phyloP scores from a whole-genome alignment of 2,797 vertebrate species.

The Euthynnus affinis region DNA sequence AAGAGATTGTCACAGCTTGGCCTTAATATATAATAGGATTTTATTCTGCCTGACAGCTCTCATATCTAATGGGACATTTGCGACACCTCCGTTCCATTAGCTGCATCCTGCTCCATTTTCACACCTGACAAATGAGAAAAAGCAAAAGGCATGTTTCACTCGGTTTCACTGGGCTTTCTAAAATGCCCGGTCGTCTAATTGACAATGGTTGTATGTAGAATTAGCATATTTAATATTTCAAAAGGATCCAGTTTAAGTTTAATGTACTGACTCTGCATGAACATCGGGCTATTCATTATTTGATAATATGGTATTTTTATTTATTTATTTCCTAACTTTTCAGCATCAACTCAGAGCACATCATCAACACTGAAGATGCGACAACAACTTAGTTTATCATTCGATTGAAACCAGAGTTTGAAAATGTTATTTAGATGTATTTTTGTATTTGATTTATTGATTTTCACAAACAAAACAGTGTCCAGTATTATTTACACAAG shows the following conservation, averaged over 20 bases:
- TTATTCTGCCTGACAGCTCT: conserved; percentile 46
- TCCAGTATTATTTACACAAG: no score
- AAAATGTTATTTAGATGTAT: not conserved
- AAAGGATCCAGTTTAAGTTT: not conserved
- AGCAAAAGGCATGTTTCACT: not conserved
- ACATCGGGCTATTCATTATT: no score
- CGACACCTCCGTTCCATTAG: conserved; percentile 53
- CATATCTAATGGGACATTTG: conserved; percentile 31
- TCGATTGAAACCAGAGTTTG: not conserved
- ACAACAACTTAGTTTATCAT: not conserved
- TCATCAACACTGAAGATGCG: no score
- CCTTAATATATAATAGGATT: conserved; percentile 30
- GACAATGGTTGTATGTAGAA: not conserved
- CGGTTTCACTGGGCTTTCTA: not conserved
- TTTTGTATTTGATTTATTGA: not conserved
- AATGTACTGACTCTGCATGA: no score
- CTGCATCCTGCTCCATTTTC: conserved; percentile 33
- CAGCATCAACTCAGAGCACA: no score
- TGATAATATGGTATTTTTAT: no score
- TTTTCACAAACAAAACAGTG: no score
- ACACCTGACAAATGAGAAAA: conserved; percentile 50
- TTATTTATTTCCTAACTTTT: no score
- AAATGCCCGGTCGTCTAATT: not conserved
- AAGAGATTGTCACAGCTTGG: not conserved
- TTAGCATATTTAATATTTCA: not conserved